Conservation (phyloP, 1,140 invertebrate genomes). For the Oscheius sp. region DNA sequence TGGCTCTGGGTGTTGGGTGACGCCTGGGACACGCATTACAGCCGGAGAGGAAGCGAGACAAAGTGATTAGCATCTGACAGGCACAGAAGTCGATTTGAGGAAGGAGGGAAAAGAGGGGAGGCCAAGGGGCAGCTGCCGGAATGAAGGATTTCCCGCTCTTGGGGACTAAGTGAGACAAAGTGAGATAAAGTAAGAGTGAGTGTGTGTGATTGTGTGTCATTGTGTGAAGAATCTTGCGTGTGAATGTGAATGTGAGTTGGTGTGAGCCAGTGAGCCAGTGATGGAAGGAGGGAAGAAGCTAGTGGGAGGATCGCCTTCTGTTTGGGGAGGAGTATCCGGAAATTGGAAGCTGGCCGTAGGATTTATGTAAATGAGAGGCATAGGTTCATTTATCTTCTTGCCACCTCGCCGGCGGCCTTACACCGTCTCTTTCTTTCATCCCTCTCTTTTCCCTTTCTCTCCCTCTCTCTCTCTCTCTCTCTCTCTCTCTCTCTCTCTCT, state of each 20-base stretch:
- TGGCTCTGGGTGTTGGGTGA: background rate
- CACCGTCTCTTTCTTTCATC: no score
- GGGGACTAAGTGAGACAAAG: constrained; percentile 3
- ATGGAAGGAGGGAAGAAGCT: background rate
- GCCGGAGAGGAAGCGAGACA: background rate
- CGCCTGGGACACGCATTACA: background rate
- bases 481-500: no score
- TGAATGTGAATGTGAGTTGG: background rate
- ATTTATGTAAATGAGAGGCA: no score
- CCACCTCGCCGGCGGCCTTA: no score
- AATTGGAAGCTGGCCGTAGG: no score
- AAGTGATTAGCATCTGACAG: background rate
- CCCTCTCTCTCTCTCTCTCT: no score
- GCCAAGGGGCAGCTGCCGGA: background rate
- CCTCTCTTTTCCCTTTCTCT: no score
- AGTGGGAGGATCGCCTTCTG: no score
- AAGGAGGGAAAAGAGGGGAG: background rate
- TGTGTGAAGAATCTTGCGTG: background rate
- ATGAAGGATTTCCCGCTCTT: no score
- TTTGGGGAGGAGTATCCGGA: no score
- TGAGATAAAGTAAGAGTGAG: background rate
- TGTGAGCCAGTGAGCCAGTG: background rate
- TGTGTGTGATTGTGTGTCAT: background rate
- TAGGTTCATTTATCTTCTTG: no score
- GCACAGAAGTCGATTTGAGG: background rate